Evolutionary conservation across 2,797 vertebrate species (phyloP), one percentile per base, ranked within the genome.

Genomic region (Rhabdophis nuchalis): DNA sequence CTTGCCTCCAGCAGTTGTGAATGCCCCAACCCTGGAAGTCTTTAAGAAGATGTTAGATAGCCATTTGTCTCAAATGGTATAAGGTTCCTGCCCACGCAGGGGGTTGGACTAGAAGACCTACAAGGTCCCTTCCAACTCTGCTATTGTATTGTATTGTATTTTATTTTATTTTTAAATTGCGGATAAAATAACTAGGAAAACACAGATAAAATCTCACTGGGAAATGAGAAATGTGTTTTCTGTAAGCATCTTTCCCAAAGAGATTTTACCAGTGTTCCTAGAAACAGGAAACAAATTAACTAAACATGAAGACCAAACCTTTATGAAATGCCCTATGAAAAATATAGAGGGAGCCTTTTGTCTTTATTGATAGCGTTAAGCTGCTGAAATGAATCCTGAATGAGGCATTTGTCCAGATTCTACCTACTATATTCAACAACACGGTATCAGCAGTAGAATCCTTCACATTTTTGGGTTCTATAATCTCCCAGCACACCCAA

Each of bases 381-480:
- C 82, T 46, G 32, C 41, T 93, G 72, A 85, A 41, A 56, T 94
- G 88, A 93, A 87, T 95, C 16, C 87, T 92, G 61, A 88, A 92
- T 0, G 1, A 54, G 27, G 41, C 20, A 61, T 90, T 93, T 64
- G 36, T 7, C n/a, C 11, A 93, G 61, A 3, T 93, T 93, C 93
- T 41, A 4, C 88, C 58, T 92, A 3, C 29, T 89, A 68, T 32
- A 16, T 32, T 32, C 29, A 14, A 68, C 61, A 68, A 13, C 61
- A 68, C 13, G 2, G n/a, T 68, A 68, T 68, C 61, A 68, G 13
- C n/a, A 68, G 10, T 32, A 16, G 61, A 32, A 32, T 14, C 61
- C 61, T 68, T 64, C 61, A 64, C 29, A 7, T 64, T 64, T 68
- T 32, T 1, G 61, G 61, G n/a, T 32, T 64, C 29, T 64, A 64